Evolutionary conservation across 2,797 vertebrate species (phyloP), one percentile per base, ranked within the genome.

Genomic region (Urophycis tenuis): DNA sequence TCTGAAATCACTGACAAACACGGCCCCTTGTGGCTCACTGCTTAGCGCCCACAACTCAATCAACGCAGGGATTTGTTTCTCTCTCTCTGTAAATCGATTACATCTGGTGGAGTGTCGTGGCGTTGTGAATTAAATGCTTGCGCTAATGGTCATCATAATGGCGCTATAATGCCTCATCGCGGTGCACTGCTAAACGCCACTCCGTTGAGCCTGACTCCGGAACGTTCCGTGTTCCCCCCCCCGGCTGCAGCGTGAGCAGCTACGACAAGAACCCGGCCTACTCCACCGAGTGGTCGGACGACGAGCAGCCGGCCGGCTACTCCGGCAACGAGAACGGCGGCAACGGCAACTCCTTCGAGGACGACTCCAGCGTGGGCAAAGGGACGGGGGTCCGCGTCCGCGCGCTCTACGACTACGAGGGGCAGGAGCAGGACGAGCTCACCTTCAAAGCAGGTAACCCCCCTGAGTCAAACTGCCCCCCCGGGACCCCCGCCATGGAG

Each of bases 361-460:
- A 99, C 0, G 97, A 98, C 70, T 84, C 93, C 17, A 87, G 84
- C 85, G 84, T 84, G 6, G 90, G 87, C 29, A 91, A 71, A 87
- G 60, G n/a, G 9, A 3, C 60, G 15, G 94, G 93, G 0, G 93
- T 96, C 76, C 93, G 96, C 0, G 96, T 99, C 76, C 93, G 97
- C 1, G 97, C 97, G 0, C 95, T 99, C 29, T 99, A 99, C 0
- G 97, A 99, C 91, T 99, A 99, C 0, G 96, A 99, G 0, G 97
- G 97, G 83, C 97, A 99, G 90, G 97, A 99, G 85, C 97, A 98
- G 87, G 97, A 99, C 2, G 97, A 99, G 83, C 95, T 99, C 84
- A 93, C 93, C 91, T 99, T 99, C 90, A 97, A 97, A 95, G 96
- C 97, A 79, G 97, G 97, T 98, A 86, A n/a, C n/a, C 79, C 35